phyloP scores from a whole-genome alignment of 2,797 vertebrate genomes.

The Simalia tracyae region DNA sequence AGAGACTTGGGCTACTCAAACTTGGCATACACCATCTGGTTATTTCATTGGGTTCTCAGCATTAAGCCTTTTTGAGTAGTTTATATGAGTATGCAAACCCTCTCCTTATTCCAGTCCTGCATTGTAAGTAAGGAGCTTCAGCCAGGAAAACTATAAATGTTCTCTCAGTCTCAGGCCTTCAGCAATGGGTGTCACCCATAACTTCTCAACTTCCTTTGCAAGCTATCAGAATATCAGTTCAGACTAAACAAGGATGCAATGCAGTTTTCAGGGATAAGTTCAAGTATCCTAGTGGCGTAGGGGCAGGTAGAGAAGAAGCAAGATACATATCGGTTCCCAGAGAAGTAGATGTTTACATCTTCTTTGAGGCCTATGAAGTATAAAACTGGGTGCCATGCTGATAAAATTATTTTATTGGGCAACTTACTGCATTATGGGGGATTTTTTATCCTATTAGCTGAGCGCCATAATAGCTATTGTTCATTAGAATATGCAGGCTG shows the following conservation, averaged over 20 bases:
- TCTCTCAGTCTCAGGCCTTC: neutral
- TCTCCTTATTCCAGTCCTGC: neutral
- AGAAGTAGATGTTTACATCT: neutral
- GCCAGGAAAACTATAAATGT: no score
- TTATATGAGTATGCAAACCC: neutral
- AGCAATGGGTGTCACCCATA: neutral
- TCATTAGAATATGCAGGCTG: neutral
- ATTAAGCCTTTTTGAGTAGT: neutral
- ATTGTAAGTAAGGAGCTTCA: neutral
- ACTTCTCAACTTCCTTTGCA: neutral
- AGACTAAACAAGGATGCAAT: neutral
- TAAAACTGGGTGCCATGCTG: neutral
- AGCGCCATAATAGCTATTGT: neutral
- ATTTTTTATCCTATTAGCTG: neutral
- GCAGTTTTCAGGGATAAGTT: neutral
- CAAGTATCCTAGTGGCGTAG: neutral
- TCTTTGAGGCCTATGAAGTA: neutral
- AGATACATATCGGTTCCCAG: neutral
- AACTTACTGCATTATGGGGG: neutral
- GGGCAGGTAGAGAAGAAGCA: neutral
- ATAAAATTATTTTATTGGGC: neutral
- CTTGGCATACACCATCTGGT: neutral
- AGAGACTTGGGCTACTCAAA: neutral
- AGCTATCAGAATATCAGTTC: neutral
- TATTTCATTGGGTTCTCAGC: neutral